phyloP scores from a whole-genome alignment of 1,140 invertebrate species.

The Littorina saxatilis region DNA sequence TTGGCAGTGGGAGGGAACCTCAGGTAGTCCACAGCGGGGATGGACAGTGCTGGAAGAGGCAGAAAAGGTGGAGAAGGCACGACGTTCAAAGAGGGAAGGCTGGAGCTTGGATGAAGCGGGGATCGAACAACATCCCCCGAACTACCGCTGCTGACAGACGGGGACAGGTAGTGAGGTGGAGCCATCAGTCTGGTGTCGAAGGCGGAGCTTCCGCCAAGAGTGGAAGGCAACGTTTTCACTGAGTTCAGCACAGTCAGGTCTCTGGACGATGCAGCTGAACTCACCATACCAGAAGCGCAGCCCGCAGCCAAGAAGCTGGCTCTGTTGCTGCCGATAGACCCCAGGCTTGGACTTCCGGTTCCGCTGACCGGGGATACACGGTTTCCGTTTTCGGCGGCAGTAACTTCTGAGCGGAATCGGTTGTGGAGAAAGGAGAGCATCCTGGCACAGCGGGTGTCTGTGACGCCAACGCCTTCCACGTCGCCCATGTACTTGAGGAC shows the following conservation, averaged over 20 bases:
- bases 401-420: slow-evolving; percentile 48
- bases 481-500: slow-evolving; percentile 63
- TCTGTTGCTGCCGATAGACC: background rate
- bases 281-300: background rate
- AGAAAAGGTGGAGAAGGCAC: background rate
- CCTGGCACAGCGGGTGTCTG: slow-evolving; percentile 53
- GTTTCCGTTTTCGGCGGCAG: background rate
- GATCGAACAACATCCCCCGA: too few species aligned
- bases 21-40: slow-evolving; percentile 17
- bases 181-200: background rate
- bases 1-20: background rate
- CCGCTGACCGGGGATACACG: background rate
- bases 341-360: background rate
- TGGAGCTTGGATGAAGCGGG: background rate
- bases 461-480: slow-evolving; percentile 55
- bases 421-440: slow-evolving; percentile 60
- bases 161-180: background rate
- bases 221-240: background rate
- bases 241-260: slow-evolving; percentile 4
- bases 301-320: background rate
- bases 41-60: slow-evolving; percentile 1
- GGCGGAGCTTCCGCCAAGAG: background rate
- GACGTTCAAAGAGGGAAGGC: slow-evolving; percentile 1
- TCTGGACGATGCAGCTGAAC: background rate
- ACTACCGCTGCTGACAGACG: too few species aligned